Evolutionary conservation across 2,888 invertebrate species (phyloP), one percentile per base, ranked within the genome.

Genomic region (Diplolepis rosae): DNA sequence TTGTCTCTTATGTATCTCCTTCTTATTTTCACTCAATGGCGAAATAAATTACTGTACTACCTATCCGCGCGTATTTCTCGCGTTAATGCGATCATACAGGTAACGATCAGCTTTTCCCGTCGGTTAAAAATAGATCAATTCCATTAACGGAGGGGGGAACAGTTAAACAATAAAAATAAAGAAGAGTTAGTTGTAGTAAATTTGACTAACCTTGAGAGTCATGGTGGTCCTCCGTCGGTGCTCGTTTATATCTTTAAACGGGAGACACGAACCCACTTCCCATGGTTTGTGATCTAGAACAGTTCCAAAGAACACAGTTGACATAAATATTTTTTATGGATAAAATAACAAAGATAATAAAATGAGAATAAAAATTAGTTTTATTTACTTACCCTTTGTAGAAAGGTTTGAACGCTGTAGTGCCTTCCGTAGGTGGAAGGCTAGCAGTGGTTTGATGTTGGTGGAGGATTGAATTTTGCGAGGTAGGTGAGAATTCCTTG

Each of bases 321-420:
- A 51, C 50, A 51, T 42, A 32, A 65, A 42, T 22, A 35, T 22
- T 51, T 13, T 32, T 32, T 30, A 66, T 11, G 9, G 61, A n/a
- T n/a, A n/a, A 18, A n/a, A 22, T 13, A 52, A 15, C 11, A 32
- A 27, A 30, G 1, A 13, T 28, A 30, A 50, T 51, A 42, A 0
- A 45, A 45, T 45, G 15, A 5, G 32, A 56, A 28, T 3, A 15
- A 54, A 32, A 22, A 0, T n/a, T 11, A 6, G 13, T 7, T 2
- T 9, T 9, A 54, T 15, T 45, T 27, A 90, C 90, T 91, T 89
- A 96, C 96, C 95, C 95, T 91, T 96, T 96, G 90, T 96, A 96
- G 90, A 96, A 95, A 77, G 96, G 96, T 90, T 96, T 96, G 90
- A 96, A 96, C 85, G 95, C 95, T 68, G 95, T 91, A 52, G 86